Base-by-base conservation (phyloP, 2,888 invertebrate species). In the Harpalus rufipes region DNA sequence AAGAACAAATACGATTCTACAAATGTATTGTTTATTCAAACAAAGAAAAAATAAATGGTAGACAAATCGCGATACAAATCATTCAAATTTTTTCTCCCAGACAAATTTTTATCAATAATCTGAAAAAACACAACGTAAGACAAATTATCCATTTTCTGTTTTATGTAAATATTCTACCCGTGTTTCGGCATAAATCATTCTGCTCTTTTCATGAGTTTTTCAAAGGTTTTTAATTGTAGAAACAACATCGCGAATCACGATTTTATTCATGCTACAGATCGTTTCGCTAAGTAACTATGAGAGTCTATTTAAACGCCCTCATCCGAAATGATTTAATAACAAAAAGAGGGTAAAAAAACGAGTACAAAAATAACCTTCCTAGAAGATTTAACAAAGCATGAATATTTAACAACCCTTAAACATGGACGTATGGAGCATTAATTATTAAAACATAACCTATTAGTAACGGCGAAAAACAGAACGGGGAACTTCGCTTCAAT, bases 391-490 rank as follows among this genome's bases (percentile, higher is more conserved):
- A 78, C 78, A 25, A 58, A 78, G 56, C 78, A 58, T 78, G 78
- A 78, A 78, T 78, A 78, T 78, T 78, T 78, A 78, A 78, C 78
- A 58, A 78, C 78, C 78, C 78, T 58, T 78, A 78, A 72, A 78
- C 78, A 78, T 25, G 21, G 25, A 56, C 56, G 74, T 74, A 44
- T 74, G 12, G 51, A n/a, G 25, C 78, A 78, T 78, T 78, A 78
- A 58, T 78, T 78, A 78, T 78, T 78, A n/a, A 78, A 58, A 25
- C 56, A 56, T 78, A 56, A 78, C 78, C 58, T 58, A 51, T 74
- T 68, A 68, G 32, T 14, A 68, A 68, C 14, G 32, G 25, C 25
- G 32, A 78, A 78, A 78, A 78, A 78, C 51, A 58, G 7, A 32
- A 78, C 18, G 44, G 2, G n/a, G 41, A 68, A 5, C 3, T 39